Conservation (phyloP, 2,113 vertebrate genomes). For the Martes martes region DNA sequence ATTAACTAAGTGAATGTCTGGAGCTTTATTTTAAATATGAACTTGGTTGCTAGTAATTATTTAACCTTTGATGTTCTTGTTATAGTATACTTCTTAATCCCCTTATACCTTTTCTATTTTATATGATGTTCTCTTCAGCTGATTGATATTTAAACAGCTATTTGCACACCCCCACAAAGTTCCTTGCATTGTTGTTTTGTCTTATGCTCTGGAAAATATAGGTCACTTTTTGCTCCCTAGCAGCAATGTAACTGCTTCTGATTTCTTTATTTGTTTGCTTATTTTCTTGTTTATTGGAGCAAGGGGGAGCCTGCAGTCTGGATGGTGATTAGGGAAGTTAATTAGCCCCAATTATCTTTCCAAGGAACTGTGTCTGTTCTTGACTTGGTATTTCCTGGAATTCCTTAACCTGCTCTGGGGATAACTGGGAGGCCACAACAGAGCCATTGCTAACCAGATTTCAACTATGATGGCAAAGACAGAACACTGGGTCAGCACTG, state of each 20-base stretch:
- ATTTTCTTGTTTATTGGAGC: slow-evolving; percentile 18
- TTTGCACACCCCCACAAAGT: not conserved
- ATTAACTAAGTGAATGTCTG: not conserved
- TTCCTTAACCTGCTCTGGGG: not conserved
- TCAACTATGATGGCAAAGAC: not conserved
- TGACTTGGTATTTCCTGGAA: not conserved
- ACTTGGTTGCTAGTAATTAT: not conserved
- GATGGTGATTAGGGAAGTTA: not conserved
- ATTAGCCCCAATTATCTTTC: slow-evolving; percentile 20
- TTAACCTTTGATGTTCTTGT: not conserved
- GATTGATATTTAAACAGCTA: not conserved
- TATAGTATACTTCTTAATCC: not conserved
- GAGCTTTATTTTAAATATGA: not conserved
- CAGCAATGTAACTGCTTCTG: slow-evolving; percentile 11
- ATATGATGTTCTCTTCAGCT: not conserved
- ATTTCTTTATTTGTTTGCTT: slow-evolving; percentile 24
- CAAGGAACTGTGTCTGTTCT: not conserved
- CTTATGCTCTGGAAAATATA: not conserved
- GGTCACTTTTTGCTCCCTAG: not conserved
- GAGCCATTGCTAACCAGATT: not conserved
- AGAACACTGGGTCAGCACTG: accelerated
- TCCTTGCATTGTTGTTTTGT: not conserved
- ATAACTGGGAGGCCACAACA: not conserved
- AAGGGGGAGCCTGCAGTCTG: slow-evolving; percentile 13
- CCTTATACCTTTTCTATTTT: not conserved